Evolutionary conservation across 2,888 invertebrate genomes (phyloP).

Genomic region (Cheilosia soror): DNA sequence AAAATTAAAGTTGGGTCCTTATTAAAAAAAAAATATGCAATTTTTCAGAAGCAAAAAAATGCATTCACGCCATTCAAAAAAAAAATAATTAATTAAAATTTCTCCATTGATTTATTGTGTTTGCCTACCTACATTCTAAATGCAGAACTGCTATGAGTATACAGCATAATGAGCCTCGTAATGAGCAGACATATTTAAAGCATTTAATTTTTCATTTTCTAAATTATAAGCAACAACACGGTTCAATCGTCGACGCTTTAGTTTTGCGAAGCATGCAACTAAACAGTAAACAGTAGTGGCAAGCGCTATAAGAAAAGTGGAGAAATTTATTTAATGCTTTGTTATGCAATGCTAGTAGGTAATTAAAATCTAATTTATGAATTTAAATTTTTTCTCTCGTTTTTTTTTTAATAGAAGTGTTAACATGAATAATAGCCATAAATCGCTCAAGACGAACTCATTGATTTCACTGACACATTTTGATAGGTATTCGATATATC

Average conservation of each 20-base stretch:
- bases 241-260: slow-evolving; percentile 17
- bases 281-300: background rate
- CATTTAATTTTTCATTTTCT: background rate
- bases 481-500: slow-evolving; percentile 11
- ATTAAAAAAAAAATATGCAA: no score
- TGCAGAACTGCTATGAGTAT: no score
- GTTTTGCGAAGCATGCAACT: slow-evolving; percentile 37
- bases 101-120: no score
- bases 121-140: no score
- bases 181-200: background rate
- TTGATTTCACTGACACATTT: slow-evolving; percentile 63
- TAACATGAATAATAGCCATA: background rate
- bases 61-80: no score
- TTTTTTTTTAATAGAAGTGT: background rate
- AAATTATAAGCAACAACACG: slow-evolving; percentile 2
- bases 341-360: slow-evolving; percentile 31
- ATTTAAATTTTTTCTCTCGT: background rate
- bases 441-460: slow-evolving; percentile 38
- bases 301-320: slow-evolving; percentile 15
- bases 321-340: slow-evolving; percentile 41
- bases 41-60: no score
- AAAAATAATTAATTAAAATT: no score
- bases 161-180: no score
- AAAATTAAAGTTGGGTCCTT: no score
- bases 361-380: slow-evolving; percentile 44